phyloP scores from a whole-genome alignment of 1,140 invertebrate species.

The Diabrotica undecimpunctata region DNA sequence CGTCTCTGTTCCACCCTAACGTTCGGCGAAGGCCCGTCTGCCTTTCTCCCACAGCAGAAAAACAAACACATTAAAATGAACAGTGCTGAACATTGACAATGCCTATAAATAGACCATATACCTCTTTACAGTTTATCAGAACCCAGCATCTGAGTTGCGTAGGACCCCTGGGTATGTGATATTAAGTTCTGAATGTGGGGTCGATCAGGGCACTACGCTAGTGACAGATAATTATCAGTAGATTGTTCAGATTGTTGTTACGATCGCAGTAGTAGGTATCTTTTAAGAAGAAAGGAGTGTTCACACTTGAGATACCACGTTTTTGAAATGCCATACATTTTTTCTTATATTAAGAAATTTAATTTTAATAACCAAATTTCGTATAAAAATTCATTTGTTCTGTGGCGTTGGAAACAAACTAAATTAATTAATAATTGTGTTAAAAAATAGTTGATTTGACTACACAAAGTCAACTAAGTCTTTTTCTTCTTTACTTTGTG shows the following conservation, averaged over 20 bases:
- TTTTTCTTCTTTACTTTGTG: no score
- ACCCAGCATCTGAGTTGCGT: conserved; percentile 30
- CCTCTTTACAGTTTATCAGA: conserved; percentile 43
- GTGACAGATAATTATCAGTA: conserved; percentile 2
- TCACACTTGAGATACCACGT: neutral
- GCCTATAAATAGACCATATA: conserved; percentile 48
- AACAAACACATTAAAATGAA: conserved; percentile 49
- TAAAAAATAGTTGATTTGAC: no score
- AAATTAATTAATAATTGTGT: no score
- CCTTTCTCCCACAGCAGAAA: conserved; percentile 39
- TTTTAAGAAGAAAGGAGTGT: neutral
- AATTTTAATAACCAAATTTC: no score
- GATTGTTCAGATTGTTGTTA: neutral
- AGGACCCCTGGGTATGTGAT: conserved; percentile 17
- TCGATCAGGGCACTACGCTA: conserved; percentile 9
- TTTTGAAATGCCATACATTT: no score
- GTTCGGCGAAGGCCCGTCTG: conserved; percentile 16
- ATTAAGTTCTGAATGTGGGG: conserved; percentile 11
- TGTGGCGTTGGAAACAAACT: no score
- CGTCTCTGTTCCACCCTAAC: conserved; percentile 29
- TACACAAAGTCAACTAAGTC: no score
- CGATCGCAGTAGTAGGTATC: neutral
- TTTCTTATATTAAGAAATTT: no score
- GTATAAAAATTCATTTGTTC: no score
- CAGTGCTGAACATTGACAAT: conserved; percentile 46